These are phyloP conservation scores for Spilogale gracilis DNA, from an alignment of 2,113 vertebrate species.

Conservation along the genomic window DNA sequence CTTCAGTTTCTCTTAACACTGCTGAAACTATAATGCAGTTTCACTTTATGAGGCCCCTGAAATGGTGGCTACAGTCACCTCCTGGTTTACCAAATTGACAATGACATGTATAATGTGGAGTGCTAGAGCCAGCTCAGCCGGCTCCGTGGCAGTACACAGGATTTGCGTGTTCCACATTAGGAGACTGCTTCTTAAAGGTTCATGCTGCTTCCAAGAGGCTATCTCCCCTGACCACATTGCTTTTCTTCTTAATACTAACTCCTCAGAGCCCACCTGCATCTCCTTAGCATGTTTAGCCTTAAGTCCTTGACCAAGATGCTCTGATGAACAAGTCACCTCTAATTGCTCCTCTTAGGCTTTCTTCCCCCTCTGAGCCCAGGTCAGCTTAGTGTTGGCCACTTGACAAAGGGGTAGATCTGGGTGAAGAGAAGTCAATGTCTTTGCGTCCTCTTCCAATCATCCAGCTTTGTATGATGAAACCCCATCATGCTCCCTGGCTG, in stretches of 20 bases:
- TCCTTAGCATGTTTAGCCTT: accelerated
- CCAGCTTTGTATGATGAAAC: not conserved
- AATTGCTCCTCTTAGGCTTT: not conserved
- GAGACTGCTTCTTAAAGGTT: not conserved
- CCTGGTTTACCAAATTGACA: constrained; percentile 42
- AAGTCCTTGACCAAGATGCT: not conserved
- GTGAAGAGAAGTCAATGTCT: not conserved
- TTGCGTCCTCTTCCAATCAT: not conserved
- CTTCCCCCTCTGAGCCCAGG: not conserved
- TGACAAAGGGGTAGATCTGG: not conserved
- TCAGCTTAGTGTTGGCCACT: not conserved
- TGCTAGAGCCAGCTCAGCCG: not conserved
- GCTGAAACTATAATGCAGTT: constrained; percentile 63
- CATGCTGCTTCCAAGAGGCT: not conserved
- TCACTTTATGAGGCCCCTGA: constrained; percentile 61
- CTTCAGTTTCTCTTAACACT: constrained; percentile 60
- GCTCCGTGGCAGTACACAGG: not conserved
- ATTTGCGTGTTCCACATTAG: not conserved
- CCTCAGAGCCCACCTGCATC: accelerated
- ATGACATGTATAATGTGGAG: not conserved
- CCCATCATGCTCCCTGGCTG: not conserved
- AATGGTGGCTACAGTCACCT: not conserved
- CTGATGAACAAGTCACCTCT: not conserved
- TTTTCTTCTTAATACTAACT: not conserved
- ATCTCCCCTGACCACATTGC: not conserved